Conservation (phyloP, 2,797 vertebrate genomes). For the Eulemur mongoz region DNA sequence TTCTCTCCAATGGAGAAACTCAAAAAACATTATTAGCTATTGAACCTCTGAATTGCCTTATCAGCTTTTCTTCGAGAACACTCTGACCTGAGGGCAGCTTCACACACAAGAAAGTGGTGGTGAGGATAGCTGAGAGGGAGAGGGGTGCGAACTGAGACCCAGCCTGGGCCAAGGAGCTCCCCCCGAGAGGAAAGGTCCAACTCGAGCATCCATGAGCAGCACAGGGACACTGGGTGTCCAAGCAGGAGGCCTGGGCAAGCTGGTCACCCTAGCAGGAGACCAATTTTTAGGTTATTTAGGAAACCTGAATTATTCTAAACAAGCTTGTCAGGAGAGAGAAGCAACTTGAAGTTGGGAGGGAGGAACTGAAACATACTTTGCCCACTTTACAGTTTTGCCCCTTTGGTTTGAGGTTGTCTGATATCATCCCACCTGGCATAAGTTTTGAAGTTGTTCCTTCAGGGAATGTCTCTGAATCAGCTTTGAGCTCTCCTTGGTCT, state of each 20-base stretch:
- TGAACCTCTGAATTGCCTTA: neutral
- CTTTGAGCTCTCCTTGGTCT: neutral
- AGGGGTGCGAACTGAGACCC: neutral
- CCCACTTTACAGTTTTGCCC: neutral
- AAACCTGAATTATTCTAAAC: neutral
- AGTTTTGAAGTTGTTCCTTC: neutral
- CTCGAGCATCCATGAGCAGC: neutral
- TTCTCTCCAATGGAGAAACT: neutral
- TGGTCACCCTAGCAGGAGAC: neutral
- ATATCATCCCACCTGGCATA: neutral
- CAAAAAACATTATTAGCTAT: neutral
- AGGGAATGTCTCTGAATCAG: neutral
- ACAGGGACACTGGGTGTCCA: neutral
- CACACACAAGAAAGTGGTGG: neutral
- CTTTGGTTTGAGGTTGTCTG: neutral
- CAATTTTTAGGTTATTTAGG: neutral
- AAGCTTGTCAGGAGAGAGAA: neutral
- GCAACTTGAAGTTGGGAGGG: neutral
- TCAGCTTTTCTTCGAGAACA: neutral
- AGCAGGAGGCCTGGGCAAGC: neutral
- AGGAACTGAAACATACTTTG: neutral
- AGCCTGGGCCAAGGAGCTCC: neutral
- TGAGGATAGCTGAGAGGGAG: neutral
- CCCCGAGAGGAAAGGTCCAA: neutral
- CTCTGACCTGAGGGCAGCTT: neutral